Percentiles rank a stretch among this genome's conserved stretches.
Evolutionary conservation across 1,140 invertebrate species (phyloP).

Genomic region (Hylaeus volcanicus): DNA sequence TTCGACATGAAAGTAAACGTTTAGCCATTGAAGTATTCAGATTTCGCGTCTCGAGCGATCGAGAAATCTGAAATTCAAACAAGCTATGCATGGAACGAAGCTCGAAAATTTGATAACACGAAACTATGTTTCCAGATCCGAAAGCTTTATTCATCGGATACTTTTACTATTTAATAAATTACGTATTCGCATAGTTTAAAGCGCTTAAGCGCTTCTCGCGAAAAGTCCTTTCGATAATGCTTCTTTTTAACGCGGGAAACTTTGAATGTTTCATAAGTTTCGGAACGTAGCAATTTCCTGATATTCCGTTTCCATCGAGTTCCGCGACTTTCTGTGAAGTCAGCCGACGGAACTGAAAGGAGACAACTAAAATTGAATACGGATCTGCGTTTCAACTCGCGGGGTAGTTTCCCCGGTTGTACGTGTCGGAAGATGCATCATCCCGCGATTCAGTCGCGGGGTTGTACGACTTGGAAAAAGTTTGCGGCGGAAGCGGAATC

Average conservation of each 20-base stretch:
- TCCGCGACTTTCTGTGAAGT: background rate
- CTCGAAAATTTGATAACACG: too few relatives aligned
- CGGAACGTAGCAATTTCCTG: background rate
- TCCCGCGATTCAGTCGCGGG: background rate
- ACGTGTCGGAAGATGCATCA: background rate
- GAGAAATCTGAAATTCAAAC: too few relatives aligned
- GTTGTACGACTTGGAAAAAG: slow-evolving; percentile 17
- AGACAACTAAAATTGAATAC: background rate
- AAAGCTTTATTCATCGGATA: too few relatives aligned
- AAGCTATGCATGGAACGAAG: too few relatives aligned
- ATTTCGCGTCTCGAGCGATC: too few relatives aligned
- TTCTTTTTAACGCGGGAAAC: background rate
- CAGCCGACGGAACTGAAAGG: background rate
- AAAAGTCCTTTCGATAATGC: background rate
- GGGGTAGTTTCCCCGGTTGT: background rate
- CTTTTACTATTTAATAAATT: too few relatives aligned
- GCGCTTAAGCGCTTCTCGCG: too few relatives aligned
- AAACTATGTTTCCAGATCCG: too few relatives aligned
- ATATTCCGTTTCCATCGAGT: background rate
- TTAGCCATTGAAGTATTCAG: too few relatives aligned
- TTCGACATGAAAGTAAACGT: too few relatives aligned
- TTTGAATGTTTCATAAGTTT: background rate
- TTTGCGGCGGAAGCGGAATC: slow-evolving; percentile 12
- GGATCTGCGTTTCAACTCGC: slow-evolving; percentile 7
- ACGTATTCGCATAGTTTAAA: too few relatives aligned